Conservation (phyloP, 1,140 invertebrate genomes). For the Oreohelix idahoensis region DNA sequence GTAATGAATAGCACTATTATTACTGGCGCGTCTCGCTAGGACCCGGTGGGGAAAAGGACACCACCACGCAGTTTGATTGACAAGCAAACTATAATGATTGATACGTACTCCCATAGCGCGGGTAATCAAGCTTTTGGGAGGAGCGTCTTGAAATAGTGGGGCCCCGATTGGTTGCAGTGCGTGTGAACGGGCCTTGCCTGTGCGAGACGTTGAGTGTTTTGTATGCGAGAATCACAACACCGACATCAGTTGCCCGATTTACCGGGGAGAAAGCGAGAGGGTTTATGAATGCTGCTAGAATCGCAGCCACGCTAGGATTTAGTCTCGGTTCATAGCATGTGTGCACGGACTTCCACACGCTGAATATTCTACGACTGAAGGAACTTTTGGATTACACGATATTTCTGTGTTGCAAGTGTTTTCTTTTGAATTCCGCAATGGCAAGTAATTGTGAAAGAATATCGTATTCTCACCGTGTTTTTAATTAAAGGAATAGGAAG, state of each 20-base stretch:
- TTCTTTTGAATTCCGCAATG: too few relatives aligned
- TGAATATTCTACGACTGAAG: neutral
- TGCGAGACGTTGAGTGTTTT: constrained; percentile 21
- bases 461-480: too few relatives aligned
- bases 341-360: neutral
- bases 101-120: constrained; percentile 34
- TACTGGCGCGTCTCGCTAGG: constrained; percentile 3
- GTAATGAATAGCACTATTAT: constrained; percentile 36
- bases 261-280: neutral
- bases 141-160: constrained; percentile 4
- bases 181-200: constrained; percentile 21
- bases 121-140: constrained; percentile 30
- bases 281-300: neutral
- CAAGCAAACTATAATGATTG: constrained; percentile 44
- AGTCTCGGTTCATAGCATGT: neutral
- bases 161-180: constrained; percentile 14
- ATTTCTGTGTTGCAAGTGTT: neutral
- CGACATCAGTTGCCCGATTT: constrained; percentile 17
- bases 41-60: constrained; percentile 34
- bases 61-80: constrained; percentile 38
- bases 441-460: too few relatives aligned
- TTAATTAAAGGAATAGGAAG: too few relatives aligned
- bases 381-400: neutral
- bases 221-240: constrained; percentile 24
- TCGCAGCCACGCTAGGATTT: neutral